phyloP scores from a whole-genome alignment of 2,888 invertebrate genomes.

The Lycocerus yunnanus region DNA sequence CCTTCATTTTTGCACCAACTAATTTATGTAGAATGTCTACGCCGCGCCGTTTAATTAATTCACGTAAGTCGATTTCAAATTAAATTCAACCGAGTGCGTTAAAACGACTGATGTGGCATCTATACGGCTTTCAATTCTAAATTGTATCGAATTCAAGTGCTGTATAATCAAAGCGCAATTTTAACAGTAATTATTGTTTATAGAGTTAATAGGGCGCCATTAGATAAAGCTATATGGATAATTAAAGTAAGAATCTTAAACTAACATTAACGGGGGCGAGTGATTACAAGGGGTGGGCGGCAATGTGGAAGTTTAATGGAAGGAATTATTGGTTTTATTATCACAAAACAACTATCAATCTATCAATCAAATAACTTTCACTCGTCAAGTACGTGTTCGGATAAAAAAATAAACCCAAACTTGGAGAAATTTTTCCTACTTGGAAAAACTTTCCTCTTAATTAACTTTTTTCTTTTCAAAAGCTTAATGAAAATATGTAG shows the following conservation, averaged over 20 bases:
- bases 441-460: neutral
- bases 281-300: slow-evolving; percentile 31
- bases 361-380: slow-evolving; percentile 33
- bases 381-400: slow-evolving; percentile 8
- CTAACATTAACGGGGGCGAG: slow-evolving; percentile 37
- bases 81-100: neutral
- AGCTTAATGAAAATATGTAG: neutral
- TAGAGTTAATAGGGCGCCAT: slow-evolving; percentile 33
- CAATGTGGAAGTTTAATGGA: slow-evolving; percentile 10
- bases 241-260: slow-evolving; percentile 38
- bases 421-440: slow-evolving; percentile 7
- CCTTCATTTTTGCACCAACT: neutral
- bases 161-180: slow-evolving; percentile 37
- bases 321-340: slow-evolving; percentile 40
- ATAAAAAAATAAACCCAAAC: slow-evolving; percentile 10
- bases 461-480: neutral
- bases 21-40: neutral
- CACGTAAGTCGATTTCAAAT: neutral
- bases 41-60: neutral
- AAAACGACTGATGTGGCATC: slow-evolving; percentile 13
- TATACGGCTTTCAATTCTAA: slow-evolving; percentile 10
- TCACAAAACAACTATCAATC: slow-evolving; percentile 35
- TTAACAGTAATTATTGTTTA: slow-evolving; percentile 39
- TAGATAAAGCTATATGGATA: slow-evolving; percentile 37
- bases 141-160: slow-evolving; percentile 19